These are phyloP conservation scores for Marmota monax DNA, from an alignment of 2,113 vertebrate species.

Conservation along the genomic window DNA sequence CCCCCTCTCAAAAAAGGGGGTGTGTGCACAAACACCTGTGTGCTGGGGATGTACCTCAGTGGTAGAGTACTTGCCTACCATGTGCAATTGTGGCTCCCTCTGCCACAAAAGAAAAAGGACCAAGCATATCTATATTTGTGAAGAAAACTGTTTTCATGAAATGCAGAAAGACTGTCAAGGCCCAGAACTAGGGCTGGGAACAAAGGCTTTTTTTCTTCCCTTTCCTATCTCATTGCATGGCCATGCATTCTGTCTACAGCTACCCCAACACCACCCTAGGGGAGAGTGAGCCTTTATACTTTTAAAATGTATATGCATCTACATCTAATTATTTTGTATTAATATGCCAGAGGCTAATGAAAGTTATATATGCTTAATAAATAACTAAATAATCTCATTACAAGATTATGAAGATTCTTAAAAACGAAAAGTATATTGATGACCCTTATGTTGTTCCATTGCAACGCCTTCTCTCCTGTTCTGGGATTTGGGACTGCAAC, in stretches of 20 bases:
- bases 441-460: neutral
- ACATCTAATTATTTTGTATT: constrained; percentile 28
- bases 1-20: no score
- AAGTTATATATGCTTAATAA: neutral
- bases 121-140: neutral
- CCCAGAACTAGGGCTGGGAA: neutral
- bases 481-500: neutral
- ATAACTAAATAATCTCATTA: constrained; percentile 1
- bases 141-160: neutral
- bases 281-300: neutral
- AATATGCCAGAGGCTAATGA: neutral
- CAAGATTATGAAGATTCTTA: neutral
- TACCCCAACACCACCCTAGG: neutral
- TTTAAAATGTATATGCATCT: neutral
- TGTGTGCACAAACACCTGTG: no score
- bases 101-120: neutral
- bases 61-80: no score
- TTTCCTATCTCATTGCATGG: neutral
- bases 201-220: neutral
- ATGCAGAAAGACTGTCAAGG: neutral
- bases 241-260: neutral
- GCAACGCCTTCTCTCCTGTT: neutral
- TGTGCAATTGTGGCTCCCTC: no score
- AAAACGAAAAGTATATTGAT: neutral
- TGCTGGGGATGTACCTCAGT: no score